A percentile compares a stretch with the other conserved stretches of the same genome.
These are phyloP conservation scores for Drosophila phalerata DNA, from an alignment of 2,888 invertebrate genomes.

Conservation along the genomic window DNA sequence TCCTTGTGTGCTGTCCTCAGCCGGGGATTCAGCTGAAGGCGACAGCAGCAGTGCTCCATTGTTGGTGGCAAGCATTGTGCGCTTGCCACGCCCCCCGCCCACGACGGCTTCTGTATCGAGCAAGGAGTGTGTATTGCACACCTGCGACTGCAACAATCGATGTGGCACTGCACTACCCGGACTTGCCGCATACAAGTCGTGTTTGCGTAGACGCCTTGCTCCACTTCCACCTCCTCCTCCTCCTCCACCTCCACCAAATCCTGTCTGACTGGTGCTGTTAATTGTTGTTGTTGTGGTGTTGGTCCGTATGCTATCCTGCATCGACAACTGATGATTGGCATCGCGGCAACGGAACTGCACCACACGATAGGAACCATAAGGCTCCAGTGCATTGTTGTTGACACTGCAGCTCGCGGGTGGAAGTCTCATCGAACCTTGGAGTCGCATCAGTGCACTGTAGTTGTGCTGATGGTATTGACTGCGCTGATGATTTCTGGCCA, in stretches of 20 bases:
- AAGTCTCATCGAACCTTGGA: conserved; percentile 84
- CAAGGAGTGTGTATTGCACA: conserved; percentile 72
- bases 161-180: conserved; percentile 64
- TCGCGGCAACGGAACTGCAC: conserved; percentile 84
- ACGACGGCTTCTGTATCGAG: conserved; percentile 72
- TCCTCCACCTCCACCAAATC: conserved; percentile 13
- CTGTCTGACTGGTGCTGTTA: conserved; percentile 63
- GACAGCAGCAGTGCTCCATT: conserved; percentile 64
- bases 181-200: conserved; percentile 68
- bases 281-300: conserved; percentile 81
- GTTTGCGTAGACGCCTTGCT: conserved; percentile 66
- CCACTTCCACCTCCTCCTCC: conserved; percentile 21
- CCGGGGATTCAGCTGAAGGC: conserved; percentile 30
- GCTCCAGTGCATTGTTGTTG: conserved; percentile 84
- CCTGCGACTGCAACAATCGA: conserved; percentile 79
- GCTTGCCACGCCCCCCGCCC: conserved; percentile 64
- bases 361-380: conserved; percentile 83
- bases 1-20: conserved; percentile 25
- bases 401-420: conserved; percentile 84
- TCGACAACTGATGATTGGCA: conserved; percentile 84
- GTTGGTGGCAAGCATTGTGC: conserved; percentile 69
- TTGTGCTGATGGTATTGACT: conserved; percentile 81
- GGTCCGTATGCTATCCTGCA: conserved; percentile 84
- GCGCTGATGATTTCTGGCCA: conserved; percentile 79
- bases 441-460: conserved; percentile 84